Percentiles rank a stretch among this genome's conserved stretches.
These are phyloP conservation scores for Macrophya annulata DNA, from an alignment of 2,888 invertebrate species.

Conservation along the genomic window DNA sequence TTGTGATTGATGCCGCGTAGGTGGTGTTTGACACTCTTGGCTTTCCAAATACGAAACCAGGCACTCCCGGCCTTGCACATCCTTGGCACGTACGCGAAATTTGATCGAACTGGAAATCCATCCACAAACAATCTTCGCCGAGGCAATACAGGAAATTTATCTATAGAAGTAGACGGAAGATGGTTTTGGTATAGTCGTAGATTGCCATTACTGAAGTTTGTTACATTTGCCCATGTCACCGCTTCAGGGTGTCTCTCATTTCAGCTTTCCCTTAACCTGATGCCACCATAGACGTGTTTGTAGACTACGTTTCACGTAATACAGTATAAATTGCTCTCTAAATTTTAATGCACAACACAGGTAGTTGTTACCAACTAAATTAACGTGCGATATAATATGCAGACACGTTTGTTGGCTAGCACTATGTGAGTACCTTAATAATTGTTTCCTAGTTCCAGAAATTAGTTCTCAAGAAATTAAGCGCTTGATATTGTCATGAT, in stretches of 20 bases:
- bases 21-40: constrained; percentile 39
- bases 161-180: neutral
- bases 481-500: too few relatives aligned
- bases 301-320: neutral
- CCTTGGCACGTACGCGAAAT: constrained; percentile 28
- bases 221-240: neutral
- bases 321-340: constrained; percentile 21
- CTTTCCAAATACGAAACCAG: constrained; percentile 35
- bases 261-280: neutral
- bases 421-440: neutral
- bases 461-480: constrained; percentile 14
- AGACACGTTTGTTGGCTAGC: neutral
- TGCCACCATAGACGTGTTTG: constrained; percentile 12
- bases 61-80: neutral
- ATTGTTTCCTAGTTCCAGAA: neutral
- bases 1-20: constrained; percentile 30
- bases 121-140: constrained; percentile 19
- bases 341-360: constrained; percentile 4
- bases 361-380: constrained; percentile 25
- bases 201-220: constrained; percentile 21
- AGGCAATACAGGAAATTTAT: neutral
- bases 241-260: neutral
- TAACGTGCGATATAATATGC: constrained; percentile 22
- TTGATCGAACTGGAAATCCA: constrained; percentile 20
- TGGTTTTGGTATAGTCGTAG: neutral